phyloP scores from a whole-genome alignment of 2,797 vertebrate genomes.

The Xiphorhynchus erythropygius region DNA sequence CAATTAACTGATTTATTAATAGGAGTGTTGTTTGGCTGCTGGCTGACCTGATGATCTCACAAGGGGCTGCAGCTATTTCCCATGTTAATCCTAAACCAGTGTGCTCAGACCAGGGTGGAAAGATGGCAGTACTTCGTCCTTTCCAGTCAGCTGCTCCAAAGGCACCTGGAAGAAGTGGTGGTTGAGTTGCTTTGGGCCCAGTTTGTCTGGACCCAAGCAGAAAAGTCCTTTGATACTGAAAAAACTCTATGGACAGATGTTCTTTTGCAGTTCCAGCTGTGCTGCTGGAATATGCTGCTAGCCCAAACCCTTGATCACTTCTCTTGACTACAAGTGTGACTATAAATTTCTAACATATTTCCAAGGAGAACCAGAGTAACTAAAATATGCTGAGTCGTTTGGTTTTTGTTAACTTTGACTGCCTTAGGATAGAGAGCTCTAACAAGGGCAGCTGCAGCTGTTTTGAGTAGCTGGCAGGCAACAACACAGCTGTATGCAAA shows the following conservation, averaged over 20 bases:
- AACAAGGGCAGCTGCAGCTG: conserved; percentile 48
- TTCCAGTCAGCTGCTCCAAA: not conserved
- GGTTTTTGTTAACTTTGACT: conserved; percentile 55
- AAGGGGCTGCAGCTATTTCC: not conserved
- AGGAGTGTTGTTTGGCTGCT: conserved; percentile 23
- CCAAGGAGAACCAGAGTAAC: not conserved
- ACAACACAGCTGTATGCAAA: conserved; percentile 49
- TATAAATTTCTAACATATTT: not conserved
- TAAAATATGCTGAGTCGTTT: not conserved
- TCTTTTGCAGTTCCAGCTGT: conserved; percentile 9
- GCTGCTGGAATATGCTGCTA: not conserved
- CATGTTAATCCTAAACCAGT: not conserved
- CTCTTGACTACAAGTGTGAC: not conserved
- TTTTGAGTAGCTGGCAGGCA: not conserved
- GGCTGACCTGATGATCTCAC: not conserved
- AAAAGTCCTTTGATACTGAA: not conserved
- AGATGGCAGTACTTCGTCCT: not conserved
- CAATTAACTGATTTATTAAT: conserved; percentile 61
- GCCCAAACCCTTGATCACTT: not conserved
- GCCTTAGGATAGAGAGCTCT: not conserved
- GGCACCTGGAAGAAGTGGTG: not conserved
- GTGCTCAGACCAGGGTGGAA: not conserved
- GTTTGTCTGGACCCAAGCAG: not conserved
- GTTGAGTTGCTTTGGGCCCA: not conserved
- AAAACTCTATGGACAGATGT: not conserved